Percentiles rank a stretch among this genome's conserved stretches.
Evolutionary conservation across 2,113 vertebrate genomes (phyloP).

Genomic region (Leptobrachium leishanense): DNA sequence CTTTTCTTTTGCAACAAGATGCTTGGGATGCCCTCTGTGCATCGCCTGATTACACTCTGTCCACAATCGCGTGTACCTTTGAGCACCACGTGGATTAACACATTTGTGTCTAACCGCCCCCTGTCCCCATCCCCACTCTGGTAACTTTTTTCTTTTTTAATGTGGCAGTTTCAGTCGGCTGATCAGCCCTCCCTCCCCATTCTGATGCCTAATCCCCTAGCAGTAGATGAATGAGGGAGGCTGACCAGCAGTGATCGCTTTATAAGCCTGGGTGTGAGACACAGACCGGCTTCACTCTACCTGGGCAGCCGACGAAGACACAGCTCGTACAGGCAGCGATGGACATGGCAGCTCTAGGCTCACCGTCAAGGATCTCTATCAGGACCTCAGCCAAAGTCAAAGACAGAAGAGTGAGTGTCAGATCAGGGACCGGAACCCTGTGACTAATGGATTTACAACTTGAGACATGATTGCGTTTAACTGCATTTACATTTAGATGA

Average conservation of each 20-base stretch:
- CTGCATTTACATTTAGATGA: too few species aligned
- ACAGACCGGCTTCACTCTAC: constrained; percentile 64
- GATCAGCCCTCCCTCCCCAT: constrained; percentile 62
- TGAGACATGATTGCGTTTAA: too few species aligned
- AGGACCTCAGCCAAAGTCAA: constrained; percentile 84
- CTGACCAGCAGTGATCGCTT: constrained; percentile 75
- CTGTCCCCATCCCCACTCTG: constrained; percentile 57
- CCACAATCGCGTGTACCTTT: constrained; percentile 56
- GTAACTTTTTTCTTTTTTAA: neutral
- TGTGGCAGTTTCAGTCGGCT: neutral
- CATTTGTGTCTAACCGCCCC: constrained; percentile 74
- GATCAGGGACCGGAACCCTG: neutral
- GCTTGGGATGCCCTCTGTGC: neutral
- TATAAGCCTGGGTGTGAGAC: constrained; percentile 73
- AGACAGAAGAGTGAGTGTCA: constrained; percentile 85
- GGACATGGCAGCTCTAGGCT: constrained; percentile 35
- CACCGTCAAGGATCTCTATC: constrained; percentile 42
- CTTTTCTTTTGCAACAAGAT: too few species aligned
- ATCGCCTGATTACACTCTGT: constrained; percentile 52
- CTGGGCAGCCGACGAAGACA: constrained; percentile 53
- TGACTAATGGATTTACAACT: too few species aligned
- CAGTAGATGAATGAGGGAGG: constrained; percentile 76
- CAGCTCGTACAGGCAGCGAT: constrained; percentile 27
- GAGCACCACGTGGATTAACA: constrained; percentile 96
- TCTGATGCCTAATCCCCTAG: constrained; percentile 64